Percentiles rank a stretch among this genome's conserved stretches.
These are phyloP conservation scores for Sylvia atricapilla DNA, from an alignment of 2,113 vertebrate species.

Conservation along the genomic window DNA sequence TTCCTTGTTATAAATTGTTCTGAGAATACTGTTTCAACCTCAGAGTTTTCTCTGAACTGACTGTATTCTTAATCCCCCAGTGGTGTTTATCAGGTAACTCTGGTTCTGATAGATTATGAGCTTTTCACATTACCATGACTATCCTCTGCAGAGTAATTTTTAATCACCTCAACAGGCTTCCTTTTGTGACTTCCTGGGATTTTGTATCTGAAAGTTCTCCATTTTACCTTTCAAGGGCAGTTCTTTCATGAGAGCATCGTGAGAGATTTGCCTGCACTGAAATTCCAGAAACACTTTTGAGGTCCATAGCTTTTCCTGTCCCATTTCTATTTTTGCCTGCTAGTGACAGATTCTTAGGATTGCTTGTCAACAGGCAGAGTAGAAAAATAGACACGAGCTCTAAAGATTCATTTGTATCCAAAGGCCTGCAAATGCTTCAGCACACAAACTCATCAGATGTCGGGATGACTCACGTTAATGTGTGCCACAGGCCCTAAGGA, in stretches of 20 bases:
- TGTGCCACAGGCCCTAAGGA: background rate
- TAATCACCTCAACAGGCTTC: background rate
- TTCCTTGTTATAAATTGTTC: background rate
- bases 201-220: background rate
- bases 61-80: background rate
- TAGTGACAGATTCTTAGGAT: constrained; percentile 30
- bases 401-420: background rate
- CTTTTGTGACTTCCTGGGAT: background rate
- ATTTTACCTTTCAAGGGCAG: background rate
- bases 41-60: background rate
- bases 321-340: constrained; percentile 2
- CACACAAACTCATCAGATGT: background rate
- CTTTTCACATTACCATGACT: background rate
- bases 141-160: background rate
- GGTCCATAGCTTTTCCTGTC: constrained; percentile 3
- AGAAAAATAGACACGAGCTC: background rate
- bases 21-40: background rate
- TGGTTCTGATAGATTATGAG: background rate
- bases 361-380: background rate
- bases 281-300: constrained; percentile 21
- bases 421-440: background rate
- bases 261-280: background rate
- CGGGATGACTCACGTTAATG: background rate
- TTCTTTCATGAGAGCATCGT: background rate
- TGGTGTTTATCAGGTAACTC: background rate